A percentile compares a stretch with the other conserved stretches of the same genome.
Conservation (phyloP, 2,888 invertebrate genomes). For the Acleris sparsana region DNA sequence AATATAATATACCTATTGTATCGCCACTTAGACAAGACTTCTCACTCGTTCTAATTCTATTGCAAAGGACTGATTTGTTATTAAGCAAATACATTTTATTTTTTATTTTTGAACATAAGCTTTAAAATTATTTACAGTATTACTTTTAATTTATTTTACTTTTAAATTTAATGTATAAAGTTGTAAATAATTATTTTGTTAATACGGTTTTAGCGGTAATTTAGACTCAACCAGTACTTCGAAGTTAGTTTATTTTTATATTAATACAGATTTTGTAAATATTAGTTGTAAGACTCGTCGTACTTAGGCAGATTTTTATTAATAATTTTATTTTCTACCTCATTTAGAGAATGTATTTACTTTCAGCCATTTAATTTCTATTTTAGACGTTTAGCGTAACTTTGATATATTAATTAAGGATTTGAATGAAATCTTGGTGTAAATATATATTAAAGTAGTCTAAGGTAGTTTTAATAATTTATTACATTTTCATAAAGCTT, state of each 20-base stretch:
- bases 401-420: conserved; percentile 11
- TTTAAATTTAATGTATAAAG: conserved; percentile 66
- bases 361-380: conserved; percentile 47
- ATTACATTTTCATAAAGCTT: conserved; percentile 77
- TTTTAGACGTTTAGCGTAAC: conserved; percentile 37
- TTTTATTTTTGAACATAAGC: conserved; percentile 61
- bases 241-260: conserved; percentile 36
- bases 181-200: conserved; percentile 73
- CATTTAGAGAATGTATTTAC: conserved; percentile 59
- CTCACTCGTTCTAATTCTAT: conserved; percentile 22
- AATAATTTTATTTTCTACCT: conserved; percentile 76
- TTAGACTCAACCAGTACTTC: conserved; percentile 30
- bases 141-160: conserved; percentile 76
- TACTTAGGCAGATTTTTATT: conserved; percentile 51
- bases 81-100: conserved; percentile 44
- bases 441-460: conserved; percentile 41
- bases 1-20: background rate
- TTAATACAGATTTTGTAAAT: conserved; percentile 50
- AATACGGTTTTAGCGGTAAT: conserved; percentile 43
- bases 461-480: conserved; percentile 61
- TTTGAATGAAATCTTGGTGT: conserved; percentile 42
- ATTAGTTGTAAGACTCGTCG: conserved; percentile 42
- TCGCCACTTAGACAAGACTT: background rate
- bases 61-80: conserved; percentile 65
- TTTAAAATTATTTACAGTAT: conserved; percentile 82